Percentiles rank a stretch among this genome's conserved stretches.
Evolutionary conservation across 2,113 vertebrate genomes (phyloP).

Genomic region (Rhizomys pruinosus): DNA sequence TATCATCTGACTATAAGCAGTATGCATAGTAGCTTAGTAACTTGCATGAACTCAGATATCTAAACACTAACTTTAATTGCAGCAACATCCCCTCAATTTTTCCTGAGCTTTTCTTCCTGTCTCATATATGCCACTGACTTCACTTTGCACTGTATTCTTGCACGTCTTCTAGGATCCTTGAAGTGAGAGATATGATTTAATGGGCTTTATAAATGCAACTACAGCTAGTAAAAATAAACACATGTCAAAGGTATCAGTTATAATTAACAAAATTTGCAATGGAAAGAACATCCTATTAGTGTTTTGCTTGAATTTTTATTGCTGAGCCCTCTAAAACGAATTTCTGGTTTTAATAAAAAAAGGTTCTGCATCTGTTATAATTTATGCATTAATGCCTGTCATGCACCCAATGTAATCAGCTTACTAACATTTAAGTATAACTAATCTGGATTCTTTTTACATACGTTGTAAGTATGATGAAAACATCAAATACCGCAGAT

Average conservation of each 20-base stretch:
- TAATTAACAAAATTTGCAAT: background rate
- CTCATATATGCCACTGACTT: background rate
- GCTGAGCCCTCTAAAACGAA: background rate
- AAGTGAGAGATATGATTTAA: background rate
- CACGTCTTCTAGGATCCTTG: background rate
- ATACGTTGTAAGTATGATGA: background rate
- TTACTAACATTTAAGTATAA: slow-evolving; percentile 34
- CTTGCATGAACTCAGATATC: background rate
- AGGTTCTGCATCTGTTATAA: background rate
- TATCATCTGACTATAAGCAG: background rate
- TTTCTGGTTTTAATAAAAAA: background rate
- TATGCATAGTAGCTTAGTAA: background rate
- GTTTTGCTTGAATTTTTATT: background rate
- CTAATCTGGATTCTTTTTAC: background rate
- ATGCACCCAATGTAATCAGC: background rate
- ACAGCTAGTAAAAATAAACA: background rate
- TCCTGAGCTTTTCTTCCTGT: background rate
- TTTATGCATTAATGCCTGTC: background rate
- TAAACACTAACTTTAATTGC: background rate
- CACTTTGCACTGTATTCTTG: background rate
- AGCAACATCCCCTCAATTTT: background rate
- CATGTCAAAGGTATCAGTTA: background rate
- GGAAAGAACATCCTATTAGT: background rate
- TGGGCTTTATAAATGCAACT: background rate
- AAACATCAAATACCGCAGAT: background rate